phyloP scores from a whole-genome alignment of 2,888 invertebrate genomes.

The Tetragonisca angustula region DNA sequence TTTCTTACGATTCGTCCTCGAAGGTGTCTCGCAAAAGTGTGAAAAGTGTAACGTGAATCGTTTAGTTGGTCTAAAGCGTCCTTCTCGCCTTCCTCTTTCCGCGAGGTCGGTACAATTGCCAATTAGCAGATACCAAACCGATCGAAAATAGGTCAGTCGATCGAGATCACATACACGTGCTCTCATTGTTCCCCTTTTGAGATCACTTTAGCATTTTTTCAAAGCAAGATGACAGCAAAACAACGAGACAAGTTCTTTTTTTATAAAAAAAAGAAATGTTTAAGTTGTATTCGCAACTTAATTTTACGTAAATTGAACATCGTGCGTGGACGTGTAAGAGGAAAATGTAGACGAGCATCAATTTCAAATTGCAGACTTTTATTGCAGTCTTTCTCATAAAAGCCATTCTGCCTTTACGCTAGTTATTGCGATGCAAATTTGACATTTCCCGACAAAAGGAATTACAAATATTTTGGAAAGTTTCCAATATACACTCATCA shows the following conservation, averaged over 20 bases:
- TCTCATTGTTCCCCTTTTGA: conserved; percentile 29
- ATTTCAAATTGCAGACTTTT: background rate
- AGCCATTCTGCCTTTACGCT: background rate
- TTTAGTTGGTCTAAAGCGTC: conserved; percentile 32
- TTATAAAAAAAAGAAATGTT: too few species aligned
- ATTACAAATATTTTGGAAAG: background rate
- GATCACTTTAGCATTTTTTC: background rate
- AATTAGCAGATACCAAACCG: conserved; percentile 34
- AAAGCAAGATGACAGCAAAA: background rate
- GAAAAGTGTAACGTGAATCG: conserved; percentile 51
- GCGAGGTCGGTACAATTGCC: conserved; percentile 18
- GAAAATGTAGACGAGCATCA: too few species aligned
- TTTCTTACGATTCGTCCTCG: background rate
- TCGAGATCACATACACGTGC: conserved; percentile 44
- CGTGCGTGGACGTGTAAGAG: too few species aligned
- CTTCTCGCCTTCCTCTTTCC: conserved; percentile 51
- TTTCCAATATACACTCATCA: background rate
- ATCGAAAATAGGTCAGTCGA: conserved; percentile 53
- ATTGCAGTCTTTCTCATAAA: background rate
- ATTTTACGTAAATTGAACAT: too few species aligned
- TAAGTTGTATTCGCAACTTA: too few species aligned
- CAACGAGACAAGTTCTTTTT: too few species aligned
- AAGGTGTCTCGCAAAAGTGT: conserved; percentile 28
- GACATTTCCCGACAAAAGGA: background rate
- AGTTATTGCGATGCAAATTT: background rate